These are phyloP conservation scores for Astropecten irregularis DNA, from an alignment of 53 echinoderm and acorn worm species.

Conservation along the genomic window DNA sequence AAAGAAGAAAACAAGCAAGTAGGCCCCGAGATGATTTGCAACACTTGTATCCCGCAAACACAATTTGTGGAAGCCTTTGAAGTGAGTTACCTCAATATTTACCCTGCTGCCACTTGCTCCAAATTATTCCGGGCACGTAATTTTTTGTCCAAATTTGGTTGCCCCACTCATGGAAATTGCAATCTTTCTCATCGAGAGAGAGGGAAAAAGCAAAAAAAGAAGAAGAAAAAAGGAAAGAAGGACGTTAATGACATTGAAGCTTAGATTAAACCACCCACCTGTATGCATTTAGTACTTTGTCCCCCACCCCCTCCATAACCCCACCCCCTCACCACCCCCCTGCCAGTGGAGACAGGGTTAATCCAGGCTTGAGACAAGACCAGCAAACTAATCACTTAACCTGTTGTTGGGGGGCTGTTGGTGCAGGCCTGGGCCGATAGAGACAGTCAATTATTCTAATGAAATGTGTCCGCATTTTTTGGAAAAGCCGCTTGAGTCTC, in stretches of 20 bases:
- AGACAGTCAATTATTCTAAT: slow-evolving; percentile 26
- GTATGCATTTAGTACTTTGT: not conserved
- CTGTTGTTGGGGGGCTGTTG: no score
- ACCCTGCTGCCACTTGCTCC: no score
- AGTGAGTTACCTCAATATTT: no score
- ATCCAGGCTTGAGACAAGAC: not conserved
- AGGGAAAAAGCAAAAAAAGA: no score
- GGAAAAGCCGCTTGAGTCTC: not conserved
- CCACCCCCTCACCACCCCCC: no score
- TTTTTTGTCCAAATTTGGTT: not conserved
- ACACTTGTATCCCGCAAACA: no score
- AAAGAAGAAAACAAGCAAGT: no score
- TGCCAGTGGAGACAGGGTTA: not conserved
- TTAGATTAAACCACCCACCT: not conserved
- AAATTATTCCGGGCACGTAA: not conserved
- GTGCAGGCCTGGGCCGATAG: no score
- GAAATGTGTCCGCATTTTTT: not conserved
- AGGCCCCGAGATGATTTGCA: no score
- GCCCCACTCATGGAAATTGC: not conserved
- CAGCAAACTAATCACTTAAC: slow-evolving; percentile 17
- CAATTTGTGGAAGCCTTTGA: no score
- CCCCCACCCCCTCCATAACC: no score
- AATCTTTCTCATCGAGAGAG: not conserved
- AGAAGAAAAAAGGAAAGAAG: no score
- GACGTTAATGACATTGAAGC: not conserved